Base-by-base conservation (phyloP, 2,888 invertebrate species). In the Ennomos erosarius region DNA sequence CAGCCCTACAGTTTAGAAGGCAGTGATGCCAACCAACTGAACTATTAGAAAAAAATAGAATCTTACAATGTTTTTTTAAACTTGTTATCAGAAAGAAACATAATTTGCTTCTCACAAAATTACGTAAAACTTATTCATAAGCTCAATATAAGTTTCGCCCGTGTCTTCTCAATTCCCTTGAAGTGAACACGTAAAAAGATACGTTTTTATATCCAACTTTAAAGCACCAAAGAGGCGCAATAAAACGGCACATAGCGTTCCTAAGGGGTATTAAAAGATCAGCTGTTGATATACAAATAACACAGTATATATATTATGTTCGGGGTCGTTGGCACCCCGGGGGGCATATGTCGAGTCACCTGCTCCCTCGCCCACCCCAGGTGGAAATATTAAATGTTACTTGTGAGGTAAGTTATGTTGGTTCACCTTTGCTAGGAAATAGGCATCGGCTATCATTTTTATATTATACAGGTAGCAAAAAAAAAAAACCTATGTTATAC, bases 361-460 rank as follows among this genome's bases (percentile, higher is more conserved):
- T 91, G 91, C 83, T 70, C 78, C 84, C 85, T 83, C 68, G 64
- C 70, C 75, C 76, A 78, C 81, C 84, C 82, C 71, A 76, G 79
- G 74, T 79, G 82, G 84, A 84, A 85, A 86, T 88, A 89, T 89
- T 88, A 87, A 90, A 88, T 90, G 87, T 89, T 88, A 88, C 88
- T 84, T 83, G 87, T 82, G 4, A 6, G 6, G 4, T 6, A 26
- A 26, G 81, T 79, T 79, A 78, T 79, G 79, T 76, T 68, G 74
- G 74, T 71, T 76, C 71, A 65, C 69, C 68, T 71, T 70, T 73
- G 71, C 66, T 71, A 62, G 57, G 63, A 62, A 65, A 64, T 47
- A 50, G 46, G 61, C 54, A 55, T 53, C 53, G 50, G 66, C 57
- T 63, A 65, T 61, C 61, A 67, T 65, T 69, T 65, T 65, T 57